A percentile compares a stretch with the other conserved stretches of the same genome.
Conservation (phyloP, 2,113 vertebrate genomes). For the Rhegmatorhina hoffmannsi region DNA sequence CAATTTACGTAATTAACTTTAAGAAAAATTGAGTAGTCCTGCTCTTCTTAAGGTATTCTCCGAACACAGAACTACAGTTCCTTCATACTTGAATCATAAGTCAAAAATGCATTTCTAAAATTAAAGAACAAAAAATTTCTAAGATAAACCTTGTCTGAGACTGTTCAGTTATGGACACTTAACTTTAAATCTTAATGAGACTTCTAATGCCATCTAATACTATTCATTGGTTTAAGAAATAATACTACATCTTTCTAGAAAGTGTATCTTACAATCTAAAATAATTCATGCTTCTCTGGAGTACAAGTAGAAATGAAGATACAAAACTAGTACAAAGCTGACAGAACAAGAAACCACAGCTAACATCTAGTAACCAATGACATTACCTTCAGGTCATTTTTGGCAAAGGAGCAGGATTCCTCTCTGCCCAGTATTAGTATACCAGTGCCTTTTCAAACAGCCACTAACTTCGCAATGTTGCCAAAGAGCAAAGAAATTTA, state of each 20-base stretch:
- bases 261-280: not conserved
- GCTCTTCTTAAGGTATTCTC: not conserved
- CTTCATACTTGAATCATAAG: not conserved
- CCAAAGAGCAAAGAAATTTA: not conserved
- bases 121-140: not conserved
- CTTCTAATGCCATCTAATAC: not conserved
- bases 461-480: not conserved
- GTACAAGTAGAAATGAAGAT: not conserved
- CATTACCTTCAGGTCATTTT: not conserved
- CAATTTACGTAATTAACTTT: not conserved
- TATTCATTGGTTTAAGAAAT: not conserved
- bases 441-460: not conserved
- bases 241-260: not conserved
- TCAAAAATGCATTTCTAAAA: not conserved
- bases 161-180: not conserved
- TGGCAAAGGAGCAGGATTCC: not conserved
- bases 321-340: not conserved
- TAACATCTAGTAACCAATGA: not conserved
- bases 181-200: not conserved
- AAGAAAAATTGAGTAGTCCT: not conserved
- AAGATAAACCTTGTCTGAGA: not conserved
- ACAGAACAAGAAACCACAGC: not conserved
- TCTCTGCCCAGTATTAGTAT: rapidly evolving
- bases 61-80: not conserved
- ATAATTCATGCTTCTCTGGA: not conserved